Evolutionary conservation across 1,140 invertebrate species (phyloP).

Genomic region (Meloidogyne hapla): DNA sequence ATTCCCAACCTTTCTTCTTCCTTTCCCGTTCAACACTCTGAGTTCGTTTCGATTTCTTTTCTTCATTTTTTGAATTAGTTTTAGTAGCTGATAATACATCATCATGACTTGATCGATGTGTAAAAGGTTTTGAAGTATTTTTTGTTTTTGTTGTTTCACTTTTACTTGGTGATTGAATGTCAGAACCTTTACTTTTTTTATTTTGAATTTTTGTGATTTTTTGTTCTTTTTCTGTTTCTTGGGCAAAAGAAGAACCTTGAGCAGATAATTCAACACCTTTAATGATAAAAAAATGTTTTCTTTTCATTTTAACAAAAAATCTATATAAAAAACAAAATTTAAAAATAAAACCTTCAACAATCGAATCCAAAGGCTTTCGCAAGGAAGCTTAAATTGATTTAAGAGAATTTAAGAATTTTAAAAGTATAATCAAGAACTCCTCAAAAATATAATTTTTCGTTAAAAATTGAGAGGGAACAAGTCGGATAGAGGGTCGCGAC

Average conservation of each 20-base stretch:
- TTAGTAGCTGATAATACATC: not conserved
- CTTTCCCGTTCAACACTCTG: not conserved
- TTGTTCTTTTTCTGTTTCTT: not conserved
- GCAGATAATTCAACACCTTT: not conserved
- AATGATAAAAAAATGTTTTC: not conserved
- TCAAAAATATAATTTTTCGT: too few relatives aligned
- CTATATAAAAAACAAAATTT: too few relatives aligned
- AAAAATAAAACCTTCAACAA: slow-evolving; percentile 28
- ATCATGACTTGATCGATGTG: not conserved
- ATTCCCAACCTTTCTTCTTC: not conserved
- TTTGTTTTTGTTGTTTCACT: not conserved
- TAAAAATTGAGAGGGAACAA: too few relatives aligned
- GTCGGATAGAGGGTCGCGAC: too few relatives aligned
- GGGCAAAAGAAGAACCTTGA: not conserved
- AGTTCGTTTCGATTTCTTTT: not conserved
- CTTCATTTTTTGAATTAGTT: not conserved
- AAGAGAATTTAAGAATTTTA: not conserved
- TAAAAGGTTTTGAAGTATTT: not conserved
- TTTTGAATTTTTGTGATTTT: not conserved
- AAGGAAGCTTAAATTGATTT: slow-evolving; percentile 28
- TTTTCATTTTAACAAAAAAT: too few relatives aligned
- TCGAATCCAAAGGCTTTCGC: slow-evolving; percentile 34
- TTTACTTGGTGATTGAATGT: not conserved
- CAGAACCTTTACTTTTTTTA: not conserved
- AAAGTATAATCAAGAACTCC: too few relatives aligned